Conservation (phyloP, 1,140 invertebrate species). For the Triops longicaudatus region DNA sequence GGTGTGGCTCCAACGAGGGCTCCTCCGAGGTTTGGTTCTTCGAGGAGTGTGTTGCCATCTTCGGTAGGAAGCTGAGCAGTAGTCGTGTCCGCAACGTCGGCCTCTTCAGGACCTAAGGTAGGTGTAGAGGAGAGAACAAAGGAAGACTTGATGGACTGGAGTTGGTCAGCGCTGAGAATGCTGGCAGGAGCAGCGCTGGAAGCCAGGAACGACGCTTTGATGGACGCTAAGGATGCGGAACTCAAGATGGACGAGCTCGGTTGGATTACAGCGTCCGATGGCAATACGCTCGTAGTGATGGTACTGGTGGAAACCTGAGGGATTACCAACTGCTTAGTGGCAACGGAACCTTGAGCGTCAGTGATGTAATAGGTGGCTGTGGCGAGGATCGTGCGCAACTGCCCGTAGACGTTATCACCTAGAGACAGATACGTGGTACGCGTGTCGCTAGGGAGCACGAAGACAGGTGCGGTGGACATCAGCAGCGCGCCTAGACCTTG, state of each 20-base stretch:
- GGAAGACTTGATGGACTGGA: conserved; percentile 33
- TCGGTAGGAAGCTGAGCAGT: not conserved
- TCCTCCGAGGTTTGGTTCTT: conserved; percentile 30
- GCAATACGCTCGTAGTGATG: conserved; percentile 30
- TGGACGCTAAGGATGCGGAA: conserved; percentile 29
- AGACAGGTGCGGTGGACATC: conserved; percentile 5
- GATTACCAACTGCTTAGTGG: conserved; percentile 30
- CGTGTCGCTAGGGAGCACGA: conserved; percentile 19
- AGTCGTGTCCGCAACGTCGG: conserved; percentile 22
- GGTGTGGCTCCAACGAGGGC: conserved; percentile 35
- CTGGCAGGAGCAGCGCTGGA: not conserved
- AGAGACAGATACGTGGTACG: conserved; percentile 30
- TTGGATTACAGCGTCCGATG: conserved; percentile 30
- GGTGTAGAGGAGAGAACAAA: conserved; percentile 30
- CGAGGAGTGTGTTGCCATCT: conserved; percentile 29
- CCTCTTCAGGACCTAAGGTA: conserved; percentile 25
- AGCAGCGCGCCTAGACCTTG: conserved; percentile 30
- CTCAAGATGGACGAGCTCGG: conserved; percentile 28
- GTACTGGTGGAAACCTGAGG: conserved; percentile 31
- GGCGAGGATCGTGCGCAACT: conserved; percentile 33
- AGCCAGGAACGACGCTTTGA: conserved; percentile 31
- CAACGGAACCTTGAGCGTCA: conserved; percentile 29
- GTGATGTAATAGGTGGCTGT: conserved; percentile 33
- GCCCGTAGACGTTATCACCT: conserved; percentile 32
- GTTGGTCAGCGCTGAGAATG: conserved; percentile 29